Evolutionary conservation across 1,140 invertebrate genomes (phyloP).

Genomic region (Argopecten irradians): DNA sequence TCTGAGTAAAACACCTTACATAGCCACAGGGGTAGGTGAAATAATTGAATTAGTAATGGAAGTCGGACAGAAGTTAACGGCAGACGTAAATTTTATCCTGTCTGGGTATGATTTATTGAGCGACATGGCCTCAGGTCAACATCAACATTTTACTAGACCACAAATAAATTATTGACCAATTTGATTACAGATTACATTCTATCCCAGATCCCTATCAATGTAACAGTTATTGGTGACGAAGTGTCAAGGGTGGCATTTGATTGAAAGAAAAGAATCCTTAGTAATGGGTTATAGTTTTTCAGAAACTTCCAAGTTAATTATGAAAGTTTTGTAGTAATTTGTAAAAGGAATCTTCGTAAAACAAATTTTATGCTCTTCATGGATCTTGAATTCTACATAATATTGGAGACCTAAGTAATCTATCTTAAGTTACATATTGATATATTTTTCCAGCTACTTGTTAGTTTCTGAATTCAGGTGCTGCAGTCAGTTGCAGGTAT

Average conservation of each 20-base stretch:
- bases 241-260: neutral
- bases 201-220: neutral
- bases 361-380: no score
- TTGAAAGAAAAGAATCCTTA: no score
- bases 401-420: no score
- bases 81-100: slow-evolving; percentile 10
- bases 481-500: no score
- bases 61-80: neutral
- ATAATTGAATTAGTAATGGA: slow-evolving; percentile 4
- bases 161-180: neutral
- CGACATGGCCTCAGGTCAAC: neutral
- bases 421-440: no score
- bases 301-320: no score
- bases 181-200: neutral
- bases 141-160: neutral
- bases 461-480: no score
- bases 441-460: no score
- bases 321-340: no score
- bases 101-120: neutral
- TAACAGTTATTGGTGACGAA: neutral
- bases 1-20: neutral
- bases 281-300: no score
- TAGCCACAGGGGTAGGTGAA: neutral
- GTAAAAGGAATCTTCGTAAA: no score
- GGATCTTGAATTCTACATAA: no score